Evolutionary conservation across 2,113 vertebrate species (phyloP).

Genomic region (Turdus rufiventris): DNA sequence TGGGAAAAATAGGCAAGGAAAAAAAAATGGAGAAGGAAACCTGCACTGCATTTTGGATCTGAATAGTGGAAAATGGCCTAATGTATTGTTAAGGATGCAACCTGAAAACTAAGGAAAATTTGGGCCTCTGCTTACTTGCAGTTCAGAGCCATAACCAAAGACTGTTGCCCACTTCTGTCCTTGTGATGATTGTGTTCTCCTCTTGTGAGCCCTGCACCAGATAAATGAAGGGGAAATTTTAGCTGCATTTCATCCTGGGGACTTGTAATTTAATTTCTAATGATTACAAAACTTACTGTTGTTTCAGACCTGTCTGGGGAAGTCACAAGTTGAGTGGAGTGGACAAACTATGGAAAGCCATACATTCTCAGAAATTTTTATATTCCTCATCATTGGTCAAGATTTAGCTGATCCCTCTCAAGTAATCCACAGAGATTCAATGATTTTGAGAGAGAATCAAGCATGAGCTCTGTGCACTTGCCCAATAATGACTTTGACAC

Average conservation of each 20-base stretch:
- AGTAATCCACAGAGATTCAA: not conserved
- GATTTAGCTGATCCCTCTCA: not conserved
- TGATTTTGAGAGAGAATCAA: not conserved
- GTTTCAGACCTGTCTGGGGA: not conserved
- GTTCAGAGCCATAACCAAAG: not conserved
- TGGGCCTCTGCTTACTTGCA: not conserved
- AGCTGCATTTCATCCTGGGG: not conserved
- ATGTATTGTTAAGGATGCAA: not conserved
- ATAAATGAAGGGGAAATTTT: not conserved
- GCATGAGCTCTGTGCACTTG: not conserved
- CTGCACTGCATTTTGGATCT: not conserved
- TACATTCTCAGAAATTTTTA: not conserved
- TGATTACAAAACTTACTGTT: not conserved
- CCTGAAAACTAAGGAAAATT: not conserved
- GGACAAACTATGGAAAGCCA: not conserved
- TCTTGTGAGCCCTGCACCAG: not conserved
- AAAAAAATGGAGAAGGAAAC: not conserved
- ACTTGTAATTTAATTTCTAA: not conserved
- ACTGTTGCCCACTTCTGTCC: not conserved
- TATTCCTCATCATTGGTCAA: not conserved
- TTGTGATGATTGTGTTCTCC: not conserved
- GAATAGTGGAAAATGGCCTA: not conserved
- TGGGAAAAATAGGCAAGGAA: not conserved
- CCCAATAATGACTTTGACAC: not conserved
- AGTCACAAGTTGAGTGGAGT: not conserved